Percentiles rank a stretch among this genome's conserved stretches.
Evolutionary conservation across 2,113 vertebrate species (phyloP).

Genomic region (Marmota flaviventris): DNA sequence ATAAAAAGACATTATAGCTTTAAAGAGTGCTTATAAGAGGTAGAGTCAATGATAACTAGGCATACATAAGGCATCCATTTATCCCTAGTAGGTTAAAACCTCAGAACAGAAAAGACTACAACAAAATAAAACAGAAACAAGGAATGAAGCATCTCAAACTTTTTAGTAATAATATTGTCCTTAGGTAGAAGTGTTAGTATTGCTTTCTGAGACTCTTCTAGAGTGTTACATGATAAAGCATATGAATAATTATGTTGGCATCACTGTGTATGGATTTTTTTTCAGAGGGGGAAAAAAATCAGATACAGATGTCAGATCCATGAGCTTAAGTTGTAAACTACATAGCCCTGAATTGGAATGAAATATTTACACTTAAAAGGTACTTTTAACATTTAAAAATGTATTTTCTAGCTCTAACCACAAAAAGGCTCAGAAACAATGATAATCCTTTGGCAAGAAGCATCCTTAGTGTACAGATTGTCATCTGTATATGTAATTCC

Average conservation of each 20-base stretch:
- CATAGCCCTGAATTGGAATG: not conserved
- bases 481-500: not conserved
- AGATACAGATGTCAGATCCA: not conserved
- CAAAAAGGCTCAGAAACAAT: conserved; percentile 14
- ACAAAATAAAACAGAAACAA: not conserved
- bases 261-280: not conserved
- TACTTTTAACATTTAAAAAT: conserved; percentile 43
- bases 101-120: conserved; percentile 21
- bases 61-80: not conserved
- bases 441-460: not conserved
- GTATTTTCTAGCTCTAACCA: not conserved
- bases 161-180: not conserved
- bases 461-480: not conserved
- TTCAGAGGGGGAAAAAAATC: not conserved
- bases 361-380: not conserved
- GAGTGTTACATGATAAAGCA: not conserved
- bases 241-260: not conserved
- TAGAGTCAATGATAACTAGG: not conserved
- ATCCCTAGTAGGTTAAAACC: not conserved
- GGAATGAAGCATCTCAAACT: not conserved
- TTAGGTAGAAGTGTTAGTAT: not conserved
- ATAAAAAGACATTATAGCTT: not conserved
- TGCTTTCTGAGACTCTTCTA: conserved; percentile 39
- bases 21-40: not conserved
- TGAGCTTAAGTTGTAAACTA: conserved; percentile 27